These are phyloP conservation scores for Loriculus beryllinus DNA, from an alignment of 2,797 vertebrate genomes.

Conservation along the genomic window DNA sequence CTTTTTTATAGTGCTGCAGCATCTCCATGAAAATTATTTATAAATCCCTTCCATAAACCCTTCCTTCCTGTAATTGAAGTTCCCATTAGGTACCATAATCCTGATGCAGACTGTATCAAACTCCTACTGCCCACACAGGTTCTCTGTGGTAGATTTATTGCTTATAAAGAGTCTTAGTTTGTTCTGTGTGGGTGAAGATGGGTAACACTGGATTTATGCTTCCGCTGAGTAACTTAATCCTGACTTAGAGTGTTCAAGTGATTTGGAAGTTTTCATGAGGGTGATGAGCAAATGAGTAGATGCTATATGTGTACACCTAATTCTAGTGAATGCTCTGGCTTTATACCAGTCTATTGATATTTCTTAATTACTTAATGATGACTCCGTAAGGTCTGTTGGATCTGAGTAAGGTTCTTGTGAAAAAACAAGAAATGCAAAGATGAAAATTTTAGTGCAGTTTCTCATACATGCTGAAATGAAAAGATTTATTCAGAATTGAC, in stretches of 20 bases:
- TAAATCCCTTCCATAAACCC: background rate
- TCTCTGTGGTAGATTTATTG: background rate
- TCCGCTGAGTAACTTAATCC: background rate
- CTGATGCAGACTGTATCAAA: background rate
- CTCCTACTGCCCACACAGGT: background rate
- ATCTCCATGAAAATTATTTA: background rate
- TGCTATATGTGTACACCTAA: background rate
- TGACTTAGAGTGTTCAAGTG: background rate
- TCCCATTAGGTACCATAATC: background rate
- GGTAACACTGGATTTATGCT: background rate
- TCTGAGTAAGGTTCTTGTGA: background rate
- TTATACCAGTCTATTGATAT: background rate
- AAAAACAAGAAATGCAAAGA: background rate
- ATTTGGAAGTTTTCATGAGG: background rate
- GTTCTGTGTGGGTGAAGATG: background rate
- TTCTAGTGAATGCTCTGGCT: background rate
- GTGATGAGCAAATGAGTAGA: background rate
- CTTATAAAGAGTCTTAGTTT: background rate
- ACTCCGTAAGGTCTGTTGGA: background rate
- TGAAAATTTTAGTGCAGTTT: background rate
- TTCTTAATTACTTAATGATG: background rate
- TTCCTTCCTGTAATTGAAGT: background rate
- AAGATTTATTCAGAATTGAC: background rate
- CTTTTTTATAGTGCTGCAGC: background rate
- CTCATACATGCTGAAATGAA: background rate